Base-by-base conservation (phyloP, 2,113 vertebrate genomes). In the Eleginops maclovinus region DNA sequence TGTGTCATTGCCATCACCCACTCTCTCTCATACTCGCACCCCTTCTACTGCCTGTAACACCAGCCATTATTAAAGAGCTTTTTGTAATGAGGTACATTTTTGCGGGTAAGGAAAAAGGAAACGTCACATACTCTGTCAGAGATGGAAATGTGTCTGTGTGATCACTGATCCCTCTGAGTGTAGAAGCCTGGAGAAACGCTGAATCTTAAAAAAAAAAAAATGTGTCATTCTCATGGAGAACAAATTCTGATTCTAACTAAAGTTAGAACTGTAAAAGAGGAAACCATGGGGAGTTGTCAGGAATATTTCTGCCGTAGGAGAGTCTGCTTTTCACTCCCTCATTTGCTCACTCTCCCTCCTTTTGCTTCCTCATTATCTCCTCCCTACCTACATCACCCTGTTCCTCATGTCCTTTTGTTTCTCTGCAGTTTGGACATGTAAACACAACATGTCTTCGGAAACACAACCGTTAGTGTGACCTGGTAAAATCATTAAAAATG, bases 61-160 rank as follows among this genome's bases (percentile, higher is more conserved):
- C 63, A 81, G 49, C 49, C 21, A 31, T 49, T 77, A 67, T 75
- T 36, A 56, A 59, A 81, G 22, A 47, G 54, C 51, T 65, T 36
- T 72, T 72, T 83, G 67, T 77, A 79, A 79, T 67, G 55, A 73
- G 77, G 72, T 61, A 65, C 59, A 31, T 64, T 79, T 79, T 72
- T 56, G 71, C 8, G 14, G 55, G n/a, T 63, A 43, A 69, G 74
- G 64, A 79, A 74, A 68, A 61, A 8, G 55, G 40, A 59, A 71
- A 67, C 67, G 72, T 78, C 76, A 77, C 63, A 75, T 54, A 54
- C 49, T 53, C 54, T 74, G 78, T 79, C 77, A 66, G 67, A 73
- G 84, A 84, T 75, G 72, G 70, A 87, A 83, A 85, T 73, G 62
- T 75, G 75, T 72, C 77, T 82, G 58, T 88, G 72, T 84, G 83